Conservation (phyloP, 2,113 vertebrate species). For the Callipepla squamata region DNA sequence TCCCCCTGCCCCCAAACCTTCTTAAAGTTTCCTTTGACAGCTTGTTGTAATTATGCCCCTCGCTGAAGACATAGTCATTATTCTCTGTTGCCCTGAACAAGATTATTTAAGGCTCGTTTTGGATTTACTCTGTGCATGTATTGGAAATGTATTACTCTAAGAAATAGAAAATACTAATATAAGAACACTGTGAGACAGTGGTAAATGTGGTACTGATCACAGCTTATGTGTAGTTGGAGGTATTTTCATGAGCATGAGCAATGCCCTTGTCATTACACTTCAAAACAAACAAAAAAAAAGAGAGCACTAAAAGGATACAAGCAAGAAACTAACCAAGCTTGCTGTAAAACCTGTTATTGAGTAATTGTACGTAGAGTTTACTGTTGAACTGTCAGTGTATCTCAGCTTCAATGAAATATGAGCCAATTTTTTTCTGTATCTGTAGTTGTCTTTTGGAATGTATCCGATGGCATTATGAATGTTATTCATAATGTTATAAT, state of each 20-base stretch:
- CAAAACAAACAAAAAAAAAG: not conserved
- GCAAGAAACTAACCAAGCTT: not conserved
- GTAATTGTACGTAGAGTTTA: slow-evolving; percentile 58
- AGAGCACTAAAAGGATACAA: slow-evolving; percentile 8
- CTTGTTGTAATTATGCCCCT: slow-evolving; percentile 71
- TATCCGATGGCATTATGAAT: not conserved
- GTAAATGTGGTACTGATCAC: slow-evolving; percentile 11
- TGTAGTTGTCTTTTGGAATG: slow-evolving; percentile 12
- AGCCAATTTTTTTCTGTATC: not conserved
- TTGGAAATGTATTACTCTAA: slow-evolving; percentile 33
- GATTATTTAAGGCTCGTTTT: slow-evolving; percentile 68
- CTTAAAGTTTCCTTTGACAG: slow-evolving; percentile 69
- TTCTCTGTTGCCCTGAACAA: slow-evolving; percentile 67
- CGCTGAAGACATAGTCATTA: slow-evolving; percentile 66
- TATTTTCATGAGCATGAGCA: slow-evolving; percentile 29
- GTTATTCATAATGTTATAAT: slow-evolving; percentile 31
- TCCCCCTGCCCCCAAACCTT: slow-evolving; percentile 64
- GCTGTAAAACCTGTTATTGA: slow-evolving; percentile 3
- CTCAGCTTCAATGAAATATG: slow-evolving; percentile 44
- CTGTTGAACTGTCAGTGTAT: slow-evolving; percentile 41
- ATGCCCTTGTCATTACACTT: slow-evolving; percentile 25
- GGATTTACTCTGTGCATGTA: slow-evolving; percentile 22
- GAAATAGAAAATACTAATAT: slow-evolving; percentile 36
- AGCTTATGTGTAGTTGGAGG: not conserved
- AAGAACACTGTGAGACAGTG: not conserved